Conservation (phyloP, 2,888 invertebrate species). For the Hydraecia micacea region DNA sequence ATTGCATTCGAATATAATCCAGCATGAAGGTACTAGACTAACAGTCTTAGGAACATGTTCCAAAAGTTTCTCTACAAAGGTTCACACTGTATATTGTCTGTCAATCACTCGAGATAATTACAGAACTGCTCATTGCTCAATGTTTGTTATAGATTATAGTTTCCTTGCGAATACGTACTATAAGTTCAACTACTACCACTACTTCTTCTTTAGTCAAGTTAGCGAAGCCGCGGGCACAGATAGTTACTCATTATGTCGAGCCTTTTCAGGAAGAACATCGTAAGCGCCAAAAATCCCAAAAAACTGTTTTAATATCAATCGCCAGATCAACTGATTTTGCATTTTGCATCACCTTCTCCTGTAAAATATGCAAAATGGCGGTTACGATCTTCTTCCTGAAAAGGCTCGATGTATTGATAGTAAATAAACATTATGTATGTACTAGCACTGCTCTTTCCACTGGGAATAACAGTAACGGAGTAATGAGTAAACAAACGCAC, state of each 20-base stretch:
- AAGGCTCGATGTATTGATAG: not conserved
- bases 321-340: too few species aligned
- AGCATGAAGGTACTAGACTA: too few species aligned
- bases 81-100: not conserved
- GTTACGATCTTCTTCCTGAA: too few species aligned
- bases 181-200: not conserved
- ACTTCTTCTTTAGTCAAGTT: not conserved
- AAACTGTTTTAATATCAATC: too few species aligned
- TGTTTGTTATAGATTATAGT: not conserved
- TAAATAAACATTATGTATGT: not conserved
- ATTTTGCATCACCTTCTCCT: too few species aligned
- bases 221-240: not conserved
- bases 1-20: too few species aligned
- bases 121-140: not conserved
- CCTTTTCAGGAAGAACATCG: too few species aligned
- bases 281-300: too few species aligned
- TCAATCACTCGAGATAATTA: not conserved
- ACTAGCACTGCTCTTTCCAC: not conserved
- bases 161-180: not conserved
- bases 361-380: too few species aligned
- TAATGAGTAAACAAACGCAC: slow-evolving; percentile 57
- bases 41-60: not conserved
- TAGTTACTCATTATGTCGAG: not conserved
- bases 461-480: slow-evolving; percentile 13
- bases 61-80: not conserved